Base-by-base conservation (phyloP, 2,888 invertebrate genomes). In the Noctua janthe region DNA sequence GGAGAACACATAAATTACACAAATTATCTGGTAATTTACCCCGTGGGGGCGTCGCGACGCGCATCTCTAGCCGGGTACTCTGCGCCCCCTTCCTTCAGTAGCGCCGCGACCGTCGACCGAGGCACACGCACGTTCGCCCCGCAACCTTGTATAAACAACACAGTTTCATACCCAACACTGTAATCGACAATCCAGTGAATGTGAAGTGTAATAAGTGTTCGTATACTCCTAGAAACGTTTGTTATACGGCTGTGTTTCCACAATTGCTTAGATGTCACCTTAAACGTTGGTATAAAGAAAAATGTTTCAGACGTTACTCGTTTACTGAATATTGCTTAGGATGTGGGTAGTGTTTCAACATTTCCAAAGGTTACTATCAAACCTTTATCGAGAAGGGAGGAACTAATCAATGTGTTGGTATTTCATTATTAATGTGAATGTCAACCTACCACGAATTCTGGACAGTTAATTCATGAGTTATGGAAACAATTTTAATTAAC, bases 21-120 rank as follows among this genome's bases (percentile, higher is more conserved):
- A 86, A 87, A 90, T 89, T 90, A 85, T 91, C 86, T 92, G 94
- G 93, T 92, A 92, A 92, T 92, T 92, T 92, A 90, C 92, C 93
- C 92, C 86, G 86, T 82, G 78, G 88, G 89, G 88, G 88, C 89
- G 90, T 89, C 88, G 87, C 86, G 82, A 74, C 92, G 91, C 94
- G 94, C 93, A 93, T 91, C 92, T 88, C 87, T 76, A 82, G 90
- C 87, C 90, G 91, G 90, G 86, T 89, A 78, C 87, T 85, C 79
- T 81, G 83, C 87, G 88, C 88, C 87, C 88, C 88, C 87, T 79
- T 92, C 85, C 86, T 77, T 92, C 94, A 95, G 95, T 95, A 86
- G 76, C 82, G 82, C 90, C 92, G 91, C 93, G 93, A 88, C 76
- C 90, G 87, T 83, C 89, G 92, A 87, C 89, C 89, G 87, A 80